These are phyloP conservation scores for Dynastes tityus DNA, from an alignment of 2,888 invertebrate genomes.

Conservation along the genomic window DNA sequence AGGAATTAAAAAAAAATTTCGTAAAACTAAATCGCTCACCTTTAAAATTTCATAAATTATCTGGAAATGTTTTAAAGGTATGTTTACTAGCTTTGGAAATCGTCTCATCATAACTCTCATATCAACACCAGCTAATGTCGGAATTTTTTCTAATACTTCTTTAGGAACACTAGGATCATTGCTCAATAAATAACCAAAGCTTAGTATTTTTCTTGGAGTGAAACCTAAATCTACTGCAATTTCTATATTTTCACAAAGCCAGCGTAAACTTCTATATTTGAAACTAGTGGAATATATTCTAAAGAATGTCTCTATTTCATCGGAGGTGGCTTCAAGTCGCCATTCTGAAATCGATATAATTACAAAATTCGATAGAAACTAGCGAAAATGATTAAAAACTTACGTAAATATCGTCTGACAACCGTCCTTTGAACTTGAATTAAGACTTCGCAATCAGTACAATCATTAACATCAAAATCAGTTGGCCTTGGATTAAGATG, in stretches of 20 bases:
- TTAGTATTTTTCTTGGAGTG: constrained; percentile 71
- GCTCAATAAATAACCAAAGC: constrained; percentile 76
- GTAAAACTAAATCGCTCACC: constrained; percentile 62
- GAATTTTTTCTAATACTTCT: constrained; percentile 74
- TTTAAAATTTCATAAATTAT: constrained; percentile 74
- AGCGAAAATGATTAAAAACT: constrained; percentile 52
- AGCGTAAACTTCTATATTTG: constrained; percentile 70
- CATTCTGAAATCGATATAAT: constrained; percentile 62
- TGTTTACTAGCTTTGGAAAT: constrained; percentile 78
- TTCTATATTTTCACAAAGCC: constrained; percentile 73
- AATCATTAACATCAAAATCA: constrained; percentile 53
- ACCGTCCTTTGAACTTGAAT: constrained; percentile 63
- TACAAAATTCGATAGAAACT: constrained; percentile 10
- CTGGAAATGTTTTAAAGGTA: constrained; percentile 73
- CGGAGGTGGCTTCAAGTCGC: constrained; percentile 67
- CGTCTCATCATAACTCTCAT: constrained; percentile 73
- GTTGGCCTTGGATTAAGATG: constrained; percentile 60
- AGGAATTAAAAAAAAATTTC: constrained; percentile 35
- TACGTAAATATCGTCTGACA: constrained; percentile 63
- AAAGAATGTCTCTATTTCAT: constrained; percentile 66
- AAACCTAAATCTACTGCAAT: constrained; percentile 76
- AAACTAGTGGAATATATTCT: constrained; percentile 64
- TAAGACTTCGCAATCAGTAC: constrained; percentile 61
- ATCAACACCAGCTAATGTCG: constrained; percentile 73
- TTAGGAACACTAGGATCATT: constrained; percentile 75